Base-by-base conservation (phyloP, 2,113 vertebrate genomes). In the Lepidothrix coronata region DNA sequence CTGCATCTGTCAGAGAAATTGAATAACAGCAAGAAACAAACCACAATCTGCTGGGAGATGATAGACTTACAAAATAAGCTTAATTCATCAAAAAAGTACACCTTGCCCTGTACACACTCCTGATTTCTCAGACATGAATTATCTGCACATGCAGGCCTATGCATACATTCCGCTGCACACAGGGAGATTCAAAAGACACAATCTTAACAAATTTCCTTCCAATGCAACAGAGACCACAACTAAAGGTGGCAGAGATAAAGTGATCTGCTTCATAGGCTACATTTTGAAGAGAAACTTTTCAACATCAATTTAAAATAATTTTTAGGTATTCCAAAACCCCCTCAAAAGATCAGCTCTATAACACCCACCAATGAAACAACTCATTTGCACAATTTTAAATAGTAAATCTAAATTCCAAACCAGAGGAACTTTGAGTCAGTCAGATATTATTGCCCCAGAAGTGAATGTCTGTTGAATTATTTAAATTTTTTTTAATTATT, bases 81-180 rank as follows among this genome's bases (percentile, higher is more conserved):
- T 28, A 30, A 59, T 30, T 65, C 52, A 80, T 85, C 66, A 8
- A 18, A 63, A 48, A 35, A 73, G 74, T 27, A 22, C n/a, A 35
- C 54, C 73, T 17, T 28, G 66, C 71, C 63, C 57, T 6, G 70
- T 80, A 27, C 62, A 70, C 14, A 3, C 49, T 4, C 5, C 48
- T 35, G 33, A 5, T 49, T 63, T 22, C 74, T 59, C 28, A 5
- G 31, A 5, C 55, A 2, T 5, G n/a, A 22, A 11, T 41, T 11
- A 2, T 3, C 35, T 7, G 39, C 43, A 24, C n/a, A 14, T 41
- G 20, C 7, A 16, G n/a, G 20, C 55, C 13, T 55, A 31, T 27
- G 30, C 0, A 11, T 1, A 6, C 1, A 0, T 27, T 7, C 14
- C 23, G 3, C 12, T 2, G 59, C 33, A 3, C 58, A 6, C 28